Base-by-base conservation (phyloP, 2,888 invertebrate genomes). In the Synanthedon myopaeformis region DNA sequence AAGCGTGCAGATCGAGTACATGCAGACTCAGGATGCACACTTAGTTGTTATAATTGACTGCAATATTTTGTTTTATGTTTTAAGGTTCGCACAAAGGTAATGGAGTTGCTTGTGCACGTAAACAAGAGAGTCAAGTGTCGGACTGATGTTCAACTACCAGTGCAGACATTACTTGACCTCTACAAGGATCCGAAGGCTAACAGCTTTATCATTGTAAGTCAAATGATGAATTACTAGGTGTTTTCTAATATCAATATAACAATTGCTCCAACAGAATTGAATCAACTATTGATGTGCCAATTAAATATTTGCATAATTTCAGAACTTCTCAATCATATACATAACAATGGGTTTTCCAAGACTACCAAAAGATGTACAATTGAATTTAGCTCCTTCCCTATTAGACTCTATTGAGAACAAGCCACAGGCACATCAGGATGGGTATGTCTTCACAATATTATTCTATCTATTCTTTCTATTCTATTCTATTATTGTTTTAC, bases 281-380 rank as follows among this genome's bases (percentile, higher is more conserved):
- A 23, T 4, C 5, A 23, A 35, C 35, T 35, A 35, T 35, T 35
- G 35, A 35, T 35, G 35, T 35, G 10, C 35, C 10, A 10, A 10
- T 35, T 35, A 35, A 28, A 28, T 28, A 28, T 28, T 6, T 35
- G 35, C 35, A 0, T 35, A 6, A 69, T 89, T 90, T 17, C 87
- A 96, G 93, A 98, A 98, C 79, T 97, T 98, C 73, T 92, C 96
- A 11, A 95, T 97, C 55, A 95, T 98, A 65, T 98, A 97, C 74
- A 93, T 98, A 58, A 96, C 95, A 70, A 91, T 96, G 90, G 97
- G 97, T 8, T 97, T 92, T 81, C 96, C 96, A 0, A 89, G 97
- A 53, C 81, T 97, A 63, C 89, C 92, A 11, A 80, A 90, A 51
- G 92, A 92, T 10, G 91, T 93, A 67, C 96, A 96, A 78, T 89